Evolutionary conservation across 2,113 vertebrate genomes (phyloP), one percentile per base, ranked within the genome.

Genomic region (Ictalurus furcatus): DNA sequence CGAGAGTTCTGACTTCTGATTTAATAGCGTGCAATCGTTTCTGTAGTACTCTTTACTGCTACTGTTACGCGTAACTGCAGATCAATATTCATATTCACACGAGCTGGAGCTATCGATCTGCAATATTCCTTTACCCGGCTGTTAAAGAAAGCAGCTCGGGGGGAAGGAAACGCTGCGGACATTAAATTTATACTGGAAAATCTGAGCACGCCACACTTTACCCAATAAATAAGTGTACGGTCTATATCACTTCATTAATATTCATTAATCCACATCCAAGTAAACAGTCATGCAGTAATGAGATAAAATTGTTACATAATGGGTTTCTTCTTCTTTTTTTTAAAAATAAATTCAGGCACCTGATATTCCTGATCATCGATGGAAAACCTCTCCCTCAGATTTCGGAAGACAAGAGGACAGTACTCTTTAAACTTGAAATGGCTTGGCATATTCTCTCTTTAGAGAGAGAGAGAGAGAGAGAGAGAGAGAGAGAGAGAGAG

Each of bases 351-450:
- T 80, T 61, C 6, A 83, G 14, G 84, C 89, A 92, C 97, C 97
- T 97, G 97, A 91, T 96, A 98, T 91, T 98, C 97, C 88, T 97
- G 97, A 94, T 98, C 97, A 84, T 98, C 97, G 84, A 98, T 97
- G 91, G 95, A 95, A 93, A 98, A 98, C n/a, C 96, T 96, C 92
- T 97, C 97, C 88, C 97, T 95, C 25, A 98, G 95, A 93, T 98
- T 97, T 63, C 97, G 96, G 94, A 98, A 98, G 93, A 98, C 97
- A 96, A 97, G 96, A 0, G 97, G 97, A 91, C 97, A 98, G 93
- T 98, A 98, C 67, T 98, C 97, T 91, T 98, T 98, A 92, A 97
- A 97, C 92, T 98, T 98, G 95, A 98, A 98, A 94, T 97, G 97
- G 94, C 97, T 97, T 89, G 97, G 97, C 97, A 98, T 97, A 89